These are phyloP conservation scores for Brachyptera risi DNA, from an alignment of 2,888 invertebrate genomes.

Conservation along the genomic window DNA sequence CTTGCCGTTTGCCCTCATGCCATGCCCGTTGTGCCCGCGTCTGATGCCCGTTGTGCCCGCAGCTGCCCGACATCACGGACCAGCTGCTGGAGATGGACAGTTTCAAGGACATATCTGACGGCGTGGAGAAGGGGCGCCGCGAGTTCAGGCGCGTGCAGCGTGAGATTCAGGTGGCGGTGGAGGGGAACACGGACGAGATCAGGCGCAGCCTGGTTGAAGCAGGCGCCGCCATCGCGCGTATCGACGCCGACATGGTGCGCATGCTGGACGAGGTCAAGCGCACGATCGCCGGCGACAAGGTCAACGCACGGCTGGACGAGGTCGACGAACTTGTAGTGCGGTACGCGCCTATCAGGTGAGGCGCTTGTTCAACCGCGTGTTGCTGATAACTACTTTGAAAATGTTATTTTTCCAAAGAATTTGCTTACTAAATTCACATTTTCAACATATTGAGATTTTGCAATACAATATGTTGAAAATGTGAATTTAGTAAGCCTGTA, in stretches of 20 bases:
- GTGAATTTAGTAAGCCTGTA: too few species aligned
- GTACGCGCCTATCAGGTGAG: constrained; percentile 12
- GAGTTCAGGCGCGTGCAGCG: constrained; percentile 2
- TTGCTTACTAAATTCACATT: too few species aligned
- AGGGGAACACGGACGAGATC: neutral
- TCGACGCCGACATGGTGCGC: neutral
- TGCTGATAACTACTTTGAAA: too few species aligned
- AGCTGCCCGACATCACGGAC: constrained; percentile 10
- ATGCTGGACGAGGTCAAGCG: neutral
- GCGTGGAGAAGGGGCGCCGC: neutral
- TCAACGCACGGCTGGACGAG: neutral
- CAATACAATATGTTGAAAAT: too few species aligned
- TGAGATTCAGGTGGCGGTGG: constrained; percentile 7
- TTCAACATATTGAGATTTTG: too few species aligned
- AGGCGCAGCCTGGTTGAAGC: neutral
- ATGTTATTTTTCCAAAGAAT: too few species aligned
- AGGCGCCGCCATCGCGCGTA: neutral
- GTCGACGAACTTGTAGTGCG: neutral
- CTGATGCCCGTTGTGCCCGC: neutral
- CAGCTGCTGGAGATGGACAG: constrained; percentile 6
- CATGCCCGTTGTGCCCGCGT: too few species aligned
- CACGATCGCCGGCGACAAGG: constrained; percentile 1
- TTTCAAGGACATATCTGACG: neutral
- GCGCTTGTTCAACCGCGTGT: too few species aligned
- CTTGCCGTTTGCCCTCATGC: too few species aligned